Evolutionary conservation across 2,888 invertebrate genomes (phyloP).

Genomic region (Malthinus flaveolus): DNA sequence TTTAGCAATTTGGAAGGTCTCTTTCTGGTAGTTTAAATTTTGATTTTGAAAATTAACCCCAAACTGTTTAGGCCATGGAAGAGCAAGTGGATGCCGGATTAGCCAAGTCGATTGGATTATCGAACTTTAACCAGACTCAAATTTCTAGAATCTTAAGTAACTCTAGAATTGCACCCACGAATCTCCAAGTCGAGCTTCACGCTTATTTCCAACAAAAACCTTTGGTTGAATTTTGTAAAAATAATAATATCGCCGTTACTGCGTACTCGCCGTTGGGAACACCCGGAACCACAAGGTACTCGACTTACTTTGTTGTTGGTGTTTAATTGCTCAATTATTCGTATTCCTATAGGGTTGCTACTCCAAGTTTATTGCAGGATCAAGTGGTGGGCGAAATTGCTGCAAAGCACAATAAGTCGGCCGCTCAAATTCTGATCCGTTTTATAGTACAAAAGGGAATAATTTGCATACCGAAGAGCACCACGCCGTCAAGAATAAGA

Average conservation of each 20-base stretch:
- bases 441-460: slow-evolving; percentile 73
- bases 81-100: slow-evolving; percentile 61
- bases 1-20: slow-evolving; percentile 70
- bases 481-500: slow-evolving; percentile 69
- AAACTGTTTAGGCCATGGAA: slow-evolving; percentile 53
- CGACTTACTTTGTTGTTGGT: neutral
- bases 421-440: slow-evolving; percentile 75
- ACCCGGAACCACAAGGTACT: slow-evolving; percentile 58
- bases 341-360: neutral
- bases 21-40: no score
- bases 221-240: slow-evolving; percentile 50
- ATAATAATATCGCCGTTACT: slow-evolving; percentile 53
- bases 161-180: slow-evolving; percentile 62
- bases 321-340: neutral
- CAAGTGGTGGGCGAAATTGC: slow-evolving; percentile 57
- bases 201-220: slow-evolving; percentile 57
- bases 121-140: slow-evolving; percentile 76
- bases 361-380: slow-evolving; percentile 56
- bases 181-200: slow-evolving; percentile 65
- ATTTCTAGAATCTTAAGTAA: slow-evolving; percentile 63
- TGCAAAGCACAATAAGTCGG: slow-evolving; percentile 64
- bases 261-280: slow-evolving; percentile 79
- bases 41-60: neutral
- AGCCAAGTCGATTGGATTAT: slow-evolving; percentile 76
- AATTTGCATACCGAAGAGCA: slow-evolving; percentile 83